Conservation (phyloP, 1,140 invertebrate species). For the Lordiphosa clarofinis region DNA sequence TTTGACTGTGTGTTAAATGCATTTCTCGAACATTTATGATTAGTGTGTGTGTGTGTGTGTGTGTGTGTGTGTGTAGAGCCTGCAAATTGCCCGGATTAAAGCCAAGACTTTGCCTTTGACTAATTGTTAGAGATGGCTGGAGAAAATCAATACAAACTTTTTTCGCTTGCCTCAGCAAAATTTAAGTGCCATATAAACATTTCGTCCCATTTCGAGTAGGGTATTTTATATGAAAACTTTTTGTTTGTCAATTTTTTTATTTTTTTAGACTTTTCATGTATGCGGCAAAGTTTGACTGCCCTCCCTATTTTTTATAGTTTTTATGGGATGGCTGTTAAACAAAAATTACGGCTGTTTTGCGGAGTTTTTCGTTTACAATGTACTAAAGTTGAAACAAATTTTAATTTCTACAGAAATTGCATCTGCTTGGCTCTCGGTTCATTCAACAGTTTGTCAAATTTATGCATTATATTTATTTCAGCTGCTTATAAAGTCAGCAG, state of each 20-base stretch:
- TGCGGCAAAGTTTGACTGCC: conserved; percentile 5
- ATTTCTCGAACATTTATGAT: conserved; percentile 50
- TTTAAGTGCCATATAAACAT: conserved; percentile 10
- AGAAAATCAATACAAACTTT: conserved; percentile 36
- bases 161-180: not conserved
- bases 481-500: conserved; percentile 46
- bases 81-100: conserved; percentile 36
- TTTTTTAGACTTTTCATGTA: conserved; percentile 11
- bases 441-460: conserved; percentile 25
- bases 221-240: conserved; percentile 48
- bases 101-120: conserved; percentile 22
- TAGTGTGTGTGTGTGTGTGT: conserved; percentile 15
- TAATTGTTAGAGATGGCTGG: conserved; percentile 41
- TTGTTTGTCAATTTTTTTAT: conserved; percentile 40
- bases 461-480: conserved; percentile 35
- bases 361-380: no score
- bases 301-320: conserved; percentile 4
- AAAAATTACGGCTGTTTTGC: conserved; percentile 14
- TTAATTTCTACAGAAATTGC: not conserved
- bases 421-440: not conserved
- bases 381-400: no score
- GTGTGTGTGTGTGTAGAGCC: conserved; percentile 3
- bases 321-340: conserved; percentile 8
- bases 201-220: conserved; percentile 2
- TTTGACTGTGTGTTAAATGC: conserved; percentile 21